These are phyloP conservation scores for Sebastes diploproa DNA, from an alignment of 2,797 vertebrate genomes.

Conservation along the genomic window DNA sequence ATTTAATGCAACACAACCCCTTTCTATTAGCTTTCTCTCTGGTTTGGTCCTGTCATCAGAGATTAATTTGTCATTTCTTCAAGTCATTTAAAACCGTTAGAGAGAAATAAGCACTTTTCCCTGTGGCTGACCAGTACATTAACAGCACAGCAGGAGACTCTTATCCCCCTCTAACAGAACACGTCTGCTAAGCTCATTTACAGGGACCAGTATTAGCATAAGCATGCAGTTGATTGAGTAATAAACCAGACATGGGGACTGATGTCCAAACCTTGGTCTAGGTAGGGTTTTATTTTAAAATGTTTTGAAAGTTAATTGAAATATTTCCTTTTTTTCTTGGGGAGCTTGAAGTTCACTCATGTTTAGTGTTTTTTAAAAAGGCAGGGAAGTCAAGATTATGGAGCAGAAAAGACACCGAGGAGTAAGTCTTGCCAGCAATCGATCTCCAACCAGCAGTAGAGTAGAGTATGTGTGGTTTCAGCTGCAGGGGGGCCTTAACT, in stretches of 20 bases:
- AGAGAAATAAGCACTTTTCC: constrained; percentile 59
- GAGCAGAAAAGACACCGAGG: not conserved
- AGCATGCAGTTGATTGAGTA: constrained; percentile 59
- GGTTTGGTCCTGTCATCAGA: constrained; percentile 51
- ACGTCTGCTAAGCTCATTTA: constrained; percentile 63
- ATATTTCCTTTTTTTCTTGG: not conserved
- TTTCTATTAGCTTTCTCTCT: constrained; percentile 19
- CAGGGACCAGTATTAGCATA: constrained; percentile 58
- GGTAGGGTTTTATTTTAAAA: constrained; percentile 21
- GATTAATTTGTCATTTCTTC: constrained; percentile 65
- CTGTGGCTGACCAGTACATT: constrained; percentile 73
- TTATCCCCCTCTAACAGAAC: constrained; percentile 48
- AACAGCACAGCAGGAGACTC: constrained; percentile 67
- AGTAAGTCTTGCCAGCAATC: not conserved
- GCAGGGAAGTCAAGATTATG: not conserved
- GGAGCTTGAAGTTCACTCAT: constrained; percentile 3
- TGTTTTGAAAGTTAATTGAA: constrained; percentile 31
- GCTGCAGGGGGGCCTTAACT: not conserved
- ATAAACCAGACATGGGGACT: constrained; percentile 45
- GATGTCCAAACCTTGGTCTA: constrained; percentile 20
- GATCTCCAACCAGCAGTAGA: not conserved
- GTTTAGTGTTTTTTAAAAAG: constrained; percentile 1
- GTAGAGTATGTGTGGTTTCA: not conserved
- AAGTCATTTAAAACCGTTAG: constrained; percentile 50
- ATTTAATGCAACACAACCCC: constrained; percentile 5